Evolutionary conservation across 2,113 vertebrate species (phyloP).

Genomic region (Hydrolagus affinis): DNA sequence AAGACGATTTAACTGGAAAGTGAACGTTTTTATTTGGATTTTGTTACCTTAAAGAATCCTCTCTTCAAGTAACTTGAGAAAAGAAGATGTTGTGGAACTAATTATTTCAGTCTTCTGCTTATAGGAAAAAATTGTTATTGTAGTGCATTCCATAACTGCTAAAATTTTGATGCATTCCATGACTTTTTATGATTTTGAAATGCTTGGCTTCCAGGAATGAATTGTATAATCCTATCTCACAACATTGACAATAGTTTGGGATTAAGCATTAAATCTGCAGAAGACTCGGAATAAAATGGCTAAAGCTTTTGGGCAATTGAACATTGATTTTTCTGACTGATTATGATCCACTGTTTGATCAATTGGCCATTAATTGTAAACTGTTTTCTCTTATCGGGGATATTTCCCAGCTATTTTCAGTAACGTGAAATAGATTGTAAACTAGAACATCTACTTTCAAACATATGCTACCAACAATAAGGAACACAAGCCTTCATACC

Average conservation of each 20-base stretch:
- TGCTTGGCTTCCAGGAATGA: slow-evolving; percentile 28
- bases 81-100: not conserved
- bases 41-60: not conserved
- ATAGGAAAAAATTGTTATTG: slow-evolving; percentile 8
- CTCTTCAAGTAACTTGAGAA: not conserved
- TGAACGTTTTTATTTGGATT: slow-evolving; percentile 3
- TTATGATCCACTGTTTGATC: slow-evolving; percentile 9
- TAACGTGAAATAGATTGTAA: not conserved
- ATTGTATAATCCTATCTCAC: not conserved
- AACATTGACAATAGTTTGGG: not conserved
- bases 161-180: not conserved
- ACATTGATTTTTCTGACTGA: slow-evolving; percentile 31
- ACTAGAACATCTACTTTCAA: not conserved
- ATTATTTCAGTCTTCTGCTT: not conserved
- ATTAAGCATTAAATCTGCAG: not conserved
- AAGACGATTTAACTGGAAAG: slow-evolving; percentile 23
- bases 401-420: not conserved
- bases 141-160: not conserved
- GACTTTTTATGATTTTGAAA: slow-evolving; percentile 23
- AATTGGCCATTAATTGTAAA: slow-evolving; percentile 13
- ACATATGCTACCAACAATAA: too few relatives aligned
- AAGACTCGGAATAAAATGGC: not conserved
- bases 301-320: slow-evolving; percentile 10
- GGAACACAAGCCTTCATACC: too few relatives aligned
- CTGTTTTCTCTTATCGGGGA: not conserved